A percentile compares a stretch with the other conserved stretches of the same genome.
phyloP scores from a whole-genome alignment of 1,140 invertebrate genomes.

The Amyelois transitella region DNA sequence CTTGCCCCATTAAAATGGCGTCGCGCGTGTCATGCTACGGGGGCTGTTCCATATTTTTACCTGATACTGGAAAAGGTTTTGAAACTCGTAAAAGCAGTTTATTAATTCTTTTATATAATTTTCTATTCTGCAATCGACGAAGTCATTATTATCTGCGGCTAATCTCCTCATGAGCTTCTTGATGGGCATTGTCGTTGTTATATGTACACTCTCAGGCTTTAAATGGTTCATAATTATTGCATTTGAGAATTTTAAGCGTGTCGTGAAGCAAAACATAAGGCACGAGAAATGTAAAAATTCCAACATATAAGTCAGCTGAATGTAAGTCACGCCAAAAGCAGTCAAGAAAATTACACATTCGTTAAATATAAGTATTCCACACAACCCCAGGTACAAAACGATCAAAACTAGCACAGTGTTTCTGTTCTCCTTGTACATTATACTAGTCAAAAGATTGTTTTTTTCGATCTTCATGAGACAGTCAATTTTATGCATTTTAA shows the following conservation, averaged over 20 bases:
- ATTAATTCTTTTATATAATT: slow-evolving; percentile 35
- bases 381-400: background rate
- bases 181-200: background rate
- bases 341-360: background rate
- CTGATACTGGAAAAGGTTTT: slow-evolving; percentile 28
- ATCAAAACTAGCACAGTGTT: slow-evolving; percentile 10
- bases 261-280: slow-evolving; percentile 32
- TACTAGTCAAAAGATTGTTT: slow-evolving; percentile 16
- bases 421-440: slow-evolving; percentile 20
- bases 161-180: background rate
- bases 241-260: slow-evolving; percentile 37
- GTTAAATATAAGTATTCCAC: background rate
- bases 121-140: slow-evolving; percentile 23
- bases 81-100: slow-evolving; percentile 24
- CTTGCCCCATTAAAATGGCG: too few relatives aligned
- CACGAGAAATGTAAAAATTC: slow-evolving; percentile 37
- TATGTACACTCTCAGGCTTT: background rate
- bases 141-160: slow-evolving; percentile 20
- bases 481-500: slow-evolving; percentile 44
- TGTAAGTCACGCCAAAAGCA: slow-evolving; percentile 15
- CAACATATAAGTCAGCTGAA: slow-evolving; percentile 18
- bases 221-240: slow-evolving; percentile 33
- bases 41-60: slow-evolving; percentile 9
- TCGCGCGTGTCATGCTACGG: too few relatives aligned
- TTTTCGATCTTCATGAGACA: slow-evolving; percentile 28